phyloP scores from a whole-genome alignment of 2,797 vertebrate genomes.

The Gephyroberyx darwinii region DNA sequence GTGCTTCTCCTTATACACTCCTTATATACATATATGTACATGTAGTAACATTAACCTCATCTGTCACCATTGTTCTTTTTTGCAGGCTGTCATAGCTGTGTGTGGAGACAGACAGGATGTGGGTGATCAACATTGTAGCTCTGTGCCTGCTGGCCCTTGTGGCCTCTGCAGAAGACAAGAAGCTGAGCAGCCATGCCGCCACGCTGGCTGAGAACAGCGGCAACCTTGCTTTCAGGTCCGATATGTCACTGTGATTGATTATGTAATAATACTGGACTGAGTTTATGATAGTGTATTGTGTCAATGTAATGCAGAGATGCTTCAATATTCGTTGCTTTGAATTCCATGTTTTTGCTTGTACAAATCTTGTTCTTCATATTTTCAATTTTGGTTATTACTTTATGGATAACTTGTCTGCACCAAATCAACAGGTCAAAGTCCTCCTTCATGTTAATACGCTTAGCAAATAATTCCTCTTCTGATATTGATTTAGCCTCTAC shows the following conservation, averaged over 20 bases:
- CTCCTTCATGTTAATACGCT: not conserved
- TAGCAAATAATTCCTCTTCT: not conserved
- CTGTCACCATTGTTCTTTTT: slow-evolving; percentile 29
- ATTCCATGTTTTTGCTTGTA: too few species aligned
- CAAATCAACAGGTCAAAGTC: not conserved
- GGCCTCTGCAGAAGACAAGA: slow-evolving; percentile 78
- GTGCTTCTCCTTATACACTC: slow-evolving; percentile 12
- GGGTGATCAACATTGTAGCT: slow-evolving; percentile 75
- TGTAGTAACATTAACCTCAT: not conserved
- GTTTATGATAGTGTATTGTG: not conserved
- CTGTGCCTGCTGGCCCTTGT: slow-evolving; percentile 79
- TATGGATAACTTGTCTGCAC: too few species aligned
- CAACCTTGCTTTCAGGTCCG: slow-evolving; percentile 88
- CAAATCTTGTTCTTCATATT: too few species aligned
- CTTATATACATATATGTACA: not conserved
- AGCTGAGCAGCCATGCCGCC: slow-evolving; percentile 88
- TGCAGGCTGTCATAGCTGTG: slow-evolving; percentile 67
- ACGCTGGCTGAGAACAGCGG: slow-evolving; percentile 89
- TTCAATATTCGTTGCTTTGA: not conserved
- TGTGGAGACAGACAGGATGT: slow-evolving; percentile 83
- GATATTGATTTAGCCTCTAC: slow-evolving; percentile 84
- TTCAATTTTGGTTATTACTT: too few species aligned
- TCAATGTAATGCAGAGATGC: not conserved
- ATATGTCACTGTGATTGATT: not conserved
- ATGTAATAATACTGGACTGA: not conserved